These are phyloP conservation scores for Heloderma charlesbogerti DNA, from an alignment of 2,113 vertebrate genomes.

Conservation along the genomic window DNA sequence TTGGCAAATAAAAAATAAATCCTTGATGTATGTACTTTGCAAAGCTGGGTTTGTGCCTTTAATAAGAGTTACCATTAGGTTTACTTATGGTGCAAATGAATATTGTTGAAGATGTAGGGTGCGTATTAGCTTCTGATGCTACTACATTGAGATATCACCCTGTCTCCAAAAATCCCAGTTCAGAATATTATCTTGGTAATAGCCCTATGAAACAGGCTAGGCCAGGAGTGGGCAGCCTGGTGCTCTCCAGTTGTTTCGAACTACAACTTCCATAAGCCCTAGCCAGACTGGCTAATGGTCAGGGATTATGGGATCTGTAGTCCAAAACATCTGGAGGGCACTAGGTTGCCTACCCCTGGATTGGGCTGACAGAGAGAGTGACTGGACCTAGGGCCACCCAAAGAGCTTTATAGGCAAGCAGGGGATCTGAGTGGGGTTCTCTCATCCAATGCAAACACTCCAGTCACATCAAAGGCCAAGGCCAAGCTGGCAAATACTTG, in stretches of 20 bases:
- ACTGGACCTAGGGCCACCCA: background rate
- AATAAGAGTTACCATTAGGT: background rate
- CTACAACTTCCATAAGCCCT: no score
- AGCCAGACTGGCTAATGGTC: no score
- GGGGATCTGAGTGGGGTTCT: background rate
- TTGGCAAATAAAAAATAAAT: conserved; percentile 10
- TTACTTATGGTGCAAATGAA: background rate
- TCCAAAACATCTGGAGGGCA: no score
- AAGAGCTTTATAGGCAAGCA: background rate
- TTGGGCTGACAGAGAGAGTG: no score
- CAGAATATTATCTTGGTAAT: background rate
- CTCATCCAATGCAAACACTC: background rate
- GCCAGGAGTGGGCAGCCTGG: no score
- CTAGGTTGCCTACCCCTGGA: no score
- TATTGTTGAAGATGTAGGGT: background rate
- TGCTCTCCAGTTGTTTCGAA: no score
- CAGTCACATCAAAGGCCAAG: background rate
- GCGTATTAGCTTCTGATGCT: background rate
- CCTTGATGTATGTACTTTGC: background rate
- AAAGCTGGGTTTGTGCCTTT: background rate
- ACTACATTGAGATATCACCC: background rate
- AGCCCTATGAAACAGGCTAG: background rate
- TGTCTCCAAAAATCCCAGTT: background rate
- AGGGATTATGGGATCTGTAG: no score
- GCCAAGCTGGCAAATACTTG: background rate